A percentile compares a stretch with the other conserved stretches of the same genome.
These are phyloP conservation scores for Busseola fusca DNA, from an alignment of 2,888 invertebrate species.

Conservation along the genomic window DNA sequence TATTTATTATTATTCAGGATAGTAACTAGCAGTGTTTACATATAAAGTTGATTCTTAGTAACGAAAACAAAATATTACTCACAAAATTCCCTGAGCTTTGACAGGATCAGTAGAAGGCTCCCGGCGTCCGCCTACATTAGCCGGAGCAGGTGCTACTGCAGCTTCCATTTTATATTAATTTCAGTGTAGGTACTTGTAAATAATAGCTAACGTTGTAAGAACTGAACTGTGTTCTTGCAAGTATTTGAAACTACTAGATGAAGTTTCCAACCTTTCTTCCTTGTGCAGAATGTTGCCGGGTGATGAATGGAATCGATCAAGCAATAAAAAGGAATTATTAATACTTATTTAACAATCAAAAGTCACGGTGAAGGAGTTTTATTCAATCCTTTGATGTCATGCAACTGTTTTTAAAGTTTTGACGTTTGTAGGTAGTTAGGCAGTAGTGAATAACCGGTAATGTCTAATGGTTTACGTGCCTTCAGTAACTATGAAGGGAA, in stretches of 20 bases:
- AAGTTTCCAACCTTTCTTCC: slow-evolving; percentile 43
- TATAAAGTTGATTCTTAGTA: background rate
- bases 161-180: slow-evolving; percentile 73
- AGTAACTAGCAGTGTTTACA: background rate
- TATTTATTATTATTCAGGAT: background rate
- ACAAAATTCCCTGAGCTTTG: slow-evolving; percentile 85
- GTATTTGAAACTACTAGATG: slow-evolving; percentile 45
- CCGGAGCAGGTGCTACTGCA: slow-evolving; percentile 70
- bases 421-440: slow-evolving; percentile 22
- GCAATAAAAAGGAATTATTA: slow-evolving; percentile 58
- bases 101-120: slow-evolving; percentile 83
- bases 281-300: slow-evolving; percentile 60
- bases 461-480: slow-evolving; percentile 9
- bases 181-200: background rate
- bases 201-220: background rate
- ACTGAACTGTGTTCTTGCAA: slow-evolving; percentile 36
- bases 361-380: slow-evolving; percentile 60
- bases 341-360: slow-evolving; percentile 53
- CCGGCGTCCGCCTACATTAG: slow-evolving; percentile 72
- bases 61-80: slow-evolving; percentile 54
- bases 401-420: slow-evolving; percentile 43
- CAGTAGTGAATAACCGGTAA: background rate
- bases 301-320: slow-evolving; percentile 63
- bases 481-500: slow-evolving; percentile 8
- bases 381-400: slow-evolving; percentile 52